Evolutionary conservation across 92 coral and sea anemone species (phyloP).

Genomic region (Parazoanthus atlanticus): DNA sequence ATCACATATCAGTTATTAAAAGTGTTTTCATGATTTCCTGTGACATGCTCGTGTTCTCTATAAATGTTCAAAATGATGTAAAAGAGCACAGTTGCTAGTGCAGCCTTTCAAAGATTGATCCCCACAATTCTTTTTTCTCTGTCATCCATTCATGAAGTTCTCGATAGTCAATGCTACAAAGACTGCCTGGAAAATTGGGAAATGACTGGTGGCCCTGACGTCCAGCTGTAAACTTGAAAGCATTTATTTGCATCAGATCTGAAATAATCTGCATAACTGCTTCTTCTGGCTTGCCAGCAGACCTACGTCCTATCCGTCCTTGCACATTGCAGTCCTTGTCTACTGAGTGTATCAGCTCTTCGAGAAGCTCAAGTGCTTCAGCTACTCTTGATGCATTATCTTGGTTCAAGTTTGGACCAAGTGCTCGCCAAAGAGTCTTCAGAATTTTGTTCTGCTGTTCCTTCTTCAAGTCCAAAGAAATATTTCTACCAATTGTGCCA

Average conservation of each 20-base stretch:
- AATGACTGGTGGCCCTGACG: conserved; percentile 61
- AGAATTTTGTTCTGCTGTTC: conserved; percentile 67
- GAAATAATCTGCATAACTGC: conserved; percentile 58
- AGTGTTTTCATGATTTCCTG: too few species aligned
- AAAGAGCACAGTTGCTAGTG: neutral
- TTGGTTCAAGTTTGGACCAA: conserved; percentile 50
- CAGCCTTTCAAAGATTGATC: conserved; percentile 17
- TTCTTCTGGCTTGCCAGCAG: conserved; percentile 49
- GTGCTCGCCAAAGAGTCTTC: conserved; percentile 69
- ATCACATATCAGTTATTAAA: too few species aligned
- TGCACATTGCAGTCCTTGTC: conserved; percentile 55
- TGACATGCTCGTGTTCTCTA: neutral
- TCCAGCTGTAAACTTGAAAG: conserved; percentile 54
- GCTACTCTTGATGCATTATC: conserved; percentile 51
- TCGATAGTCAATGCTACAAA: conserved; percentile 55
- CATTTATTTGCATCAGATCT: conserved; percentile 47
- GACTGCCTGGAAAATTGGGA: conserved; percentile 43
- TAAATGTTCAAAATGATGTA: neutral
- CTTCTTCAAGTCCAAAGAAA: conserved; percentile 63
- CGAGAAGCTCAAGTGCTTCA: conserved; percentile 47
- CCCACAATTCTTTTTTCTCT: conserved; percentile 24
- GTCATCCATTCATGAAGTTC: conserved; percentile 63
- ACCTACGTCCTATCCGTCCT: conserved; percentile 47
- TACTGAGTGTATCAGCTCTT: conserved; percentile 46
- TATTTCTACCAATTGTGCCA: conserved; percentile 60